A percentile compares a stretch with the other conserved stretches of the same genome.
Conservation (phyloP, 1,140 invertebrate species). For the Caenorhabditis brenneri region DNA sequence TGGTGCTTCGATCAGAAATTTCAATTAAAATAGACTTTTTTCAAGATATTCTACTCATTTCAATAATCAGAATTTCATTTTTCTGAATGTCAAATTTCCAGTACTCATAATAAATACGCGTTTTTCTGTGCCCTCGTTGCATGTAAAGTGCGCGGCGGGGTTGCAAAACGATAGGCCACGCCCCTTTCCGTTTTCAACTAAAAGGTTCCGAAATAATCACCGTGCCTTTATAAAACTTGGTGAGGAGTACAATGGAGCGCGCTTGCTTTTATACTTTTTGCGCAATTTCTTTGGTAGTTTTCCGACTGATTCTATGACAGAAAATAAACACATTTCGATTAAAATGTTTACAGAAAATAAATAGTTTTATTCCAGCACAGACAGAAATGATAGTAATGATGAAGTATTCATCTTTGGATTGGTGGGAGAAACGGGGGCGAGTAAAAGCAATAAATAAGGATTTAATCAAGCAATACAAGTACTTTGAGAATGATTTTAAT, state of each 20-base stretch:
- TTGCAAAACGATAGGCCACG: too few relatives aligned
- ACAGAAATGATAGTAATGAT: conserved; percentile 10
- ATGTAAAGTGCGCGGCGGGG: too few relatives aligned
- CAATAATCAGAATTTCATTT: too few relatives aligned
- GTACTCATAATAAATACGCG: too few relatives aligned
- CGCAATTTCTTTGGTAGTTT: background rate
- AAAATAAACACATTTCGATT: background rate
- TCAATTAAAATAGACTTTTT: too few relatives aligned
- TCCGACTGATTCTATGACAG: background rate
- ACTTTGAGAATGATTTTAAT: background rate
- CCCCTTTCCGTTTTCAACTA: too few relatives aligned
- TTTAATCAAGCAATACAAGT: background rate
- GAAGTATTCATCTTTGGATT: background rate
- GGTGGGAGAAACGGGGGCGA: background rate
- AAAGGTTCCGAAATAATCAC: too few relatives aligned
- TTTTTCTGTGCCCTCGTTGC: too few relatives aligned
- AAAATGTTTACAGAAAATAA: background rate
- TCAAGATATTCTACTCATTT: too few relatives aligned
- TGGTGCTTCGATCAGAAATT: too few relatives aligned
- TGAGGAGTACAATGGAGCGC: background rate
- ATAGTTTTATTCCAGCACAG: conserved; percentile 27
- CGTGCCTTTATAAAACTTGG: too few relatives aligned
- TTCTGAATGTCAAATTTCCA: too few relatives aligned
- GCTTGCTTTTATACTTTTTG: background rate
- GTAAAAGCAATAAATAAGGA: conserved; percentile 1